Evolutionary conservation across 1,140 invertebrate genomes (phyloP), one percentile per base, ranked within the genome.

Genomic region (Leptinotarsa lineolata): DNA sequence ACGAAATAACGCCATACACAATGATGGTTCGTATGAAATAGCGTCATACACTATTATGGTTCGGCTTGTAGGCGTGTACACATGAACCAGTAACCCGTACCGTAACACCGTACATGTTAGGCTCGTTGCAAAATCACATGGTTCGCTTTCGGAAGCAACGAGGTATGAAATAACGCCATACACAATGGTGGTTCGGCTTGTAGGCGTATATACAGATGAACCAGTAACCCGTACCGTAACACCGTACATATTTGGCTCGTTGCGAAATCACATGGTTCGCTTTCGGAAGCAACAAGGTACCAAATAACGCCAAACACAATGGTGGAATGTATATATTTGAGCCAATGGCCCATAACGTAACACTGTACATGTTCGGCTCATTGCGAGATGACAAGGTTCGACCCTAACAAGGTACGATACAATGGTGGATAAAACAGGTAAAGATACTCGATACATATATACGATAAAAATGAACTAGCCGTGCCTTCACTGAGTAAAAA

Each of bases 181-280:
- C 13, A 6, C 0, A n/a, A 4, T 16, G 1, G 13, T 16, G 48
- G 48, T 54, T 54, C 48, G 13, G 1, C 48, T n/a, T 16, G n/a
- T 54, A n/a, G n/a, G 46, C 0, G 0, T 1, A 0, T 30, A 30
- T 30, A 1, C 24, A 0, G 0, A 1, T 1, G n/a, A 54, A 1
- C 2, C 4, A 13, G 13, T 13, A 12, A 1, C 1, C 13, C 1
- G 46, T 30, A 30, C 0, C 1, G n/a, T 54, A 54, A 54, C 4
- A 54, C 48, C 0, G n/a, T 0, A 54, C n/a, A 54, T 54, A 12
- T 54, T 54, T 2, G 4, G 1, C 5, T 48, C 6, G 13, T 54
- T 54, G 13, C n/a, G 15, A 54, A 12, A 6, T 54, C 5, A 46
- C n/a, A n/a, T n/a, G n/a, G 45, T 13, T 46, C 5, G 5, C 13